Conservation (phyloP, 2,888 invertebrate species). For the Silvanus unidentatus region DNA sequence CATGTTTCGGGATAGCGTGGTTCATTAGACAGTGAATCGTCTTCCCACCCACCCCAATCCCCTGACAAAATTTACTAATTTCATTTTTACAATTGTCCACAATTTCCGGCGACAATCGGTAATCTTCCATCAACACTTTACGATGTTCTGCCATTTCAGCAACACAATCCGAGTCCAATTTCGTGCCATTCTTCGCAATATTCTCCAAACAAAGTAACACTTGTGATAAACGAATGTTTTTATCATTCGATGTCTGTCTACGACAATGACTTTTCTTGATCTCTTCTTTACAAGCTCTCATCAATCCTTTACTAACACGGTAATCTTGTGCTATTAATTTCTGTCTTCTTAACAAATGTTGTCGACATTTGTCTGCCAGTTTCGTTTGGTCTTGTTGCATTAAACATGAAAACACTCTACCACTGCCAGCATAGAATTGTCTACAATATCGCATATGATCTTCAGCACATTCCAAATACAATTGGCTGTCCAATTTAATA, state of each 20-base stretch:
- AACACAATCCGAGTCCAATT: slow-evolving; percentile 72
- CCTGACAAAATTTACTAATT: slow-evolving; percentile 69
- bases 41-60: slow-evolving; percentile 70
- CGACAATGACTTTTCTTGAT: slow-evolving; percentile 82
- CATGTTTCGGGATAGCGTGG: slow-evolving; percentile 68
- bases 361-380: slow-evolving; percentile 63
- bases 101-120: slow-evolving; percentile 87
- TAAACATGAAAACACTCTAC: slow-evolving; percentile 84
- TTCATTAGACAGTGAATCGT: slow-evolving; percentile 96
- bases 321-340: slow-evolving; percentile 87
- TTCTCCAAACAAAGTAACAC: slow-evolving; percentile 90
- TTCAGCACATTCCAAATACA: slow-evolving; percentile 82
- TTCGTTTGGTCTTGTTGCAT: slow-evolving; percentile 71
- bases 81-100: slow-evolving; percentile 82
- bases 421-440: slow-evolving; percentile 69
- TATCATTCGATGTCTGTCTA: slow-evolving; percentile 73
- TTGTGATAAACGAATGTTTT: slow-evolving; percentile 79
- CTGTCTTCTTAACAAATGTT: slow-evolving; percentile 79
- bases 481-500: slow-evolving; percentile 79
- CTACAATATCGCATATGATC: slow-evolving; percentile 77
- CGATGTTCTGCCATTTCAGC: slow-evolving; percentile 88
- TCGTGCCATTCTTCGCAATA: slow-evolving; percentile 62
- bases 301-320: slow-evolving; percentile 80
- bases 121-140: slow-evolving; percentile 87
- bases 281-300: slow-evolving; percentile 83